A percentile compares a stretch with the other conserved stretches of the same genome.
phyloP scores from a whole-genome alignment of 2,113 vertebrate genomes.

The Scomber colias region DNA sequence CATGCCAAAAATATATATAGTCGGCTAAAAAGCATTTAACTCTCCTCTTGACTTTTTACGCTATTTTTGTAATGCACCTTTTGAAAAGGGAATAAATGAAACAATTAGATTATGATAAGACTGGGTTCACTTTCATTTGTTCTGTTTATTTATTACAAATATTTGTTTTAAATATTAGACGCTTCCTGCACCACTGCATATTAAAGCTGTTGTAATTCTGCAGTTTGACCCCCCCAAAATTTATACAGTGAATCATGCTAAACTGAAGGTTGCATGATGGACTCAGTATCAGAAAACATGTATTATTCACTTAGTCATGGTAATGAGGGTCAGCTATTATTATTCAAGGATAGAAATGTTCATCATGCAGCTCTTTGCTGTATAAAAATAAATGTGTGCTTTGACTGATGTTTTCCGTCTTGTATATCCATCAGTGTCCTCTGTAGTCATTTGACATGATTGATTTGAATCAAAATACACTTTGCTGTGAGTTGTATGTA shows the following conservation, averaged over 20 bases:
- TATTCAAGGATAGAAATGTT: conserved; percentile 35
- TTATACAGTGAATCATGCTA: not conserved
- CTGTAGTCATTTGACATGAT: not conserved
- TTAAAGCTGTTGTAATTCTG: not conserved
- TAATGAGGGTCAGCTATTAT: conserved; percentile 31
- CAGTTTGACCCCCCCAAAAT: not conserved
- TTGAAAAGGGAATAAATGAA: conserved; percentile 11
- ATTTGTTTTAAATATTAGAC: not conserved
- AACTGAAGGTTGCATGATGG: not conserved
- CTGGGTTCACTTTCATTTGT: not conserved
- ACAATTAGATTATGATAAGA: not conserved
- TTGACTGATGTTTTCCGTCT: conserved; percentile 25
- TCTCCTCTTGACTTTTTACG: conserved; percentile 8
- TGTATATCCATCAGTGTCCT: conserved; percentile 2
- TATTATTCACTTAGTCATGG: conserved; percentile 32
- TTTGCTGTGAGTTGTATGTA: not conserved
- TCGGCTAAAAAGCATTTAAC: conserved; percentile 4
- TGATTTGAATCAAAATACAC: conserved; percentile 10
- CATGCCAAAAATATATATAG: conserved; percentile 4
- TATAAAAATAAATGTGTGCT: conserved; percentile 12
- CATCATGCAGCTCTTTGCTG: conserved; percentile 7
- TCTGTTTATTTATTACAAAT: not conserved
- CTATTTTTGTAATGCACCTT: conserved; percentile 5
- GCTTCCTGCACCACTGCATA: not conserved
- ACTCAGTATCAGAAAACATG: conserved; percentile 8